Conservation (phyloP, 2,888 invertebrate genomes). For the Didymodactylos carnosus region DNA sequence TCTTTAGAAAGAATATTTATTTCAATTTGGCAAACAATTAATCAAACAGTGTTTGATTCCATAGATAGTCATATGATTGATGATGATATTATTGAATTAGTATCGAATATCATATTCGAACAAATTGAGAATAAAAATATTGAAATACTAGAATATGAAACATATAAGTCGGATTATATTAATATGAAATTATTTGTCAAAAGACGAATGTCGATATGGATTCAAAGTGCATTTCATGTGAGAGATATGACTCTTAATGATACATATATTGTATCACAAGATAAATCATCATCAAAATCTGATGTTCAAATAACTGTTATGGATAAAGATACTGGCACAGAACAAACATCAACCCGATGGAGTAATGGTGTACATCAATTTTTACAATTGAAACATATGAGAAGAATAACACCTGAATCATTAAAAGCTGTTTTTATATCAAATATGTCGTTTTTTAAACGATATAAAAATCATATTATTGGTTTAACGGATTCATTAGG, state of each 20-base stretch:
- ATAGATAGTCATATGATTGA: neutral
- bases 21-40: neutral
- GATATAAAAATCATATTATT: conserved; percentile 17
- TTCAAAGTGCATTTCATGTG: neutral
- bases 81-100: neutral
- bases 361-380: conserved; percentile 18
- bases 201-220: neutral
- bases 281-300: neutral
- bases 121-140: neutral
- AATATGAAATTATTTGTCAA: neutral
- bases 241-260: neutral
- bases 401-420: conserved; percentile 10
- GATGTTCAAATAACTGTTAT: neutral
- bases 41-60: neutral
- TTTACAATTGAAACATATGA: conserved; percentile 17
- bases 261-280: neutral
- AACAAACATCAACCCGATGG: conserved; percentile 17
- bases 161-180: neutral
- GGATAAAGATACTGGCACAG: conserved; percentile 15
- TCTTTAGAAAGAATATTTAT: neutral
- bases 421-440: conserved; percentile 17
- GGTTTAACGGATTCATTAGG: conserved; percentile 22
- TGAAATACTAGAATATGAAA: neutral
- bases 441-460: conserved; percentile 15
- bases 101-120: neutral